Base-by-base conservation (phyloP, 1,140 invertebrate species). In the Plectrocnemia conspersa region DNA sequence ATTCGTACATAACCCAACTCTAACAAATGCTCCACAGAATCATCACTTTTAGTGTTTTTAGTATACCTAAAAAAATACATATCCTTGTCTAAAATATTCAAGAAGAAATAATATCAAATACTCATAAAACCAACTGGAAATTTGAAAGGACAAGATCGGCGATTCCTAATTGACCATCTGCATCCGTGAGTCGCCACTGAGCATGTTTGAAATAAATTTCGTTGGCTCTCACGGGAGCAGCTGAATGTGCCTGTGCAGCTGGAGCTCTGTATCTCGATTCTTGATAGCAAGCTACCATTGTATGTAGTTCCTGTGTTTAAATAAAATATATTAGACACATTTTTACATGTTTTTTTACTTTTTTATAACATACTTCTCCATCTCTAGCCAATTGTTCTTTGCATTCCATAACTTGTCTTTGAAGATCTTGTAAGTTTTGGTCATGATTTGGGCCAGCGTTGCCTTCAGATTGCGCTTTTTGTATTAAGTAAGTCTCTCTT, bases 121-220 rank as follows among this genome's bases (percentile, higher is more conserved):
- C 7, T 44, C 5, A 11, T 10, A 9, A 41, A 44, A 78, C 80
- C 78, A 70, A 92, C 75, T 98, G 76, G 72, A 99, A 99, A 70
- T 98, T 98, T 45, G 90, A 91, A 0, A 99, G 81, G 16, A 94
- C 85, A 29, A 98, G 77, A 77, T 99, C 95, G 2, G 95, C 89
- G 59, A 99, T 93, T 40, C 94, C 95, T 40, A 98, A 82, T 70
- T 97, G 95, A 0, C 97, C 96, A 77, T 99, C 96, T 4, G 89
- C 86, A 72, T 98, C 94, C 0, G 96, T 99, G 19, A 99, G 79
- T 46, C 94, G 73, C 97, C 97, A 99, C 60, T 94, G 88, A n/a
- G 96, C 96, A 69, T 95, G 91, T 72, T 97, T 97, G 68, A 99
- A 98, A 70, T 93, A 98, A 61, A 99, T 97, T 77, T 99, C 96